phyloP scores from a whole-genome alignment of 1,140 invertebrate genomes.

The Portunus trituberculatus region DNA sequence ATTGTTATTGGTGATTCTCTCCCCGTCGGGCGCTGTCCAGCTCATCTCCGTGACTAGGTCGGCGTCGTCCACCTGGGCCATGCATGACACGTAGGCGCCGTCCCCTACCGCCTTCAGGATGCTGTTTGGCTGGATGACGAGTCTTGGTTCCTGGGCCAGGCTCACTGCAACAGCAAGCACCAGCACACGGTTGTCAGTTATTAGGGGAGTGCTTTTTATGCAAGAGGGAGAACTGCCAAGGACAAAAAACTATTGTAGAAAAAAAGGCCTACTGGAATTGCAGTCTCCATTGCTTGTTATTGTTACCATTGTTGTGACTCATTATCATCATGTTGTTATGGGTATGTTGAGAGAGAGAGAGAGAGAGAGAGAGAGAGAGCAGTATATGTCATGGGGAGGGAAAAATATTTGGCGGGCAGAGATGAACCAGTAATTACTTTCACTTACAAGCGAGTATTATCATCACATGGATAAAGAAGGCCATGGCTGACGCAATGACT shows the following conservation, averaged over 20 bases:
- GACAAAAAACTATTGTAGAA: no score
- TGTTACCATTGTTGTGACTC: neutral
- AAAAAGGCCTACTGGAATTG: no score
- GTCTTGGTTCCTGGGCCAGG: slow-evolving; percentile 71
- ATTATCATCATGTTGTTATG: neutral
- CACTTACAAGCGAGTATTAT: neutral
- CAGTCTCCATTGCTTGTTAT: neutral
- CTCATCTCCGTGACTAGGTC: slow-evolving; percentile 79
- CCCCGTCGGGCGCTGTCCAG: slow-evolving; percentile 80
- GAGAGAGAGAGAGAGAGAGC: neutral
- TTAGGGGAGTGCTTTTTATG: no score
- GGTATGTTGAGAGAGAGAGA: neutral
- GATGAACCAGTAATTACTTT: neutral
- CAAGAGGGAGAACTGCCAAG: no score
- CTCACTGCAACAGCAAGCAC: slow-evolving; percentile 66
- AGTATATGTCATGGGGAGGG: neutral
- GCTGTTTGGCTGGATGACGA: slow-evolving; percentile 76
- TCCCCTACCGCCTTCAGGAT: slow-evolving; percentile 75
- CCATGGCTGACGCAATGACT: neutral
- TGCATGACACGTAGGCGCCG: slow-evolving; percentile 79
- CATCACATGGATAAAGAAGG: neutral
- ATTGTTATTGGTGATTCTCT: slow-evolving; percentile 77
- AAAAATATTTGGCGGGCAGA: no score
- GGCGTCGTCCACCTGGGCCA: slow-evolving; percentile 79
- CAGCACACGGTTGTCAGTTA: neutral